phyloP scores from a whole-genome alignment of 2,113 vertebrate species.

The Paramisgurnus dabryanus region DNA sequence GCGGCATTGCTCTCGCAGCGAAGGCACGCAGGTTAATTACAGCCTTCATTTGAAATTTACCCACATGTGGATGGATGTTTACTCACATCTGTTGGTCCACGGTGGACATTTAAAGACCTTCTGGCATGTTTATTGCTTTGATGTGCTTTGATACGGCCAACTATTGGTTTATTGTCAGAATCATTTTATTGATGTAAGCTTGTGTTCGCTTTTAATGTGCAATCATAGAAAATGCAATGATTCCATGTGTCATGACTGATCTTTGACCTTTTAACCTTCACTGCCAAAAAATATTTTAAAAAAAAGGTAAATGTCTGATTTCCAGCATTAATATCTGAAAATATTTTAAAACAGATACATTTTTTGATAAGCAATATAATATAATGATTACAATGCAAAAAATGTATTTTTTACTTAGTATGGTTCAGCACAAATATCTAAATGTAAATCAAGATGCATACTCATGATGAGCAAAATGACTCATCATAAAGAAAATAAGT shows the following conservation, averaged over 20 bases:
- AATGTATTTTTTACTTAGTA: too few species aligned
- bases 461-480: too few species aligned
- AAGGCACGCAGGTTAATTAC: slow-evolving; percentile 7
- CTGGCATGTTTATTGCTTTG: slow-evolving; percentile 41
- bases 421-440: too few species aligned
- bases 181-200: slow-evolving; percentile 35
- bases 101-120: slow-evolving; percentile 24
- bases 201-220: slow-evolving; percentile 4
- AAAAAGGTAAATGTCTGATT: too few species aligned
- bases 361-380: too few species aligned
- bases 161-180: slow-evolving; percentile 32
- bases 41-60: slow-evolving; percentile 1
- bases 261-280: neutral
- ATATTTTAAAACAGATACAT: too few species aligned
- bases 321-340: too few species aligned
- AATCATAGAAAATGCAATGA: slow-evolving; percentile 20
- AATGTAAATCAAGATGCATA: too few species aligned
- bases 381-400: too few species aligned
- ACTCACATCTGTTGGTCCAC: neutral
- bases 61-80: neutral
- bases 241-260: slow-evolving; percentile 26
- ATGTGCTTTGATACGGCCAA: slow-evolving; percentile 36
- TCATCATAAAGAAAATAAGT: too few species aligned
- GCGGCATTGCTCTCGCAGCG: slow-evolving; percentile 22
- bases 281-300: too few species aligned